A percentile compares a stretch with the other conserved stretches of the same genome.
Evolutionary conservation across 2,888 invertebrate genomes (phyloP).

Genomic region (Agonopterix arenella): DNA sequence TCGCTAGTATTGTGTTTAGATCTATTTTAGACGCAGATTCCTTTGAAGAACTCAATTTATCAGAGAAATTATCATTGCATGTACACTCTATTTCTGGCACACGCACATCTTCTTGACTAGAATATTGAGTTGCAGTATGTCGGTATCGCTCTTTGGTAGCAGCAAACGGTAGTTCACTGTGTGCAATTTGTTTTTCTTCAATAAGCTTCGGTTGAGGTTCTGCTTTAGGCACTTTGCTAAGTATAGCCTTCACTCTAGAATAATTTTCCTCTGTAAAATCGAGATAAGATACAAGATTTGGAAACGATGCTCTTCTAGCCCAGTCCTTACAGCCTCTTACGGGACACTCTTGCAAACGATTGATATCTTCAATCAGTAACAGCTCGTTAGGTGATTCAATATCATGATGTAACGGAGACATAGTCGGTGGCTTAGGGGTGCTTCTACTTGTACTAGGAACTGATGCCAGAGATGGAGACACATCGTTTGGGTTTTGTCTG

Average conservation of each 20-base stretch:
- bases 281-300: slow-evolving; percentile 38
- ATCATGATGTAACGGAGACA: slow-evolving; percentile 4
- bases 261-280: slow-evolving; percentile 59
- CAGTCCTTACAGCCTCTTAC: slow-evolving; percentile 34
- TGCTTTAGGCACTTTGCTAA: slow-evolving; percentile 21
- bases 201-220: slow-evolving; percentile 24
- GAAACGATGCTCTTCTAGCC: slow-evolving; percentile 32
- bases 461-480: slow-evolving; percentile 5
- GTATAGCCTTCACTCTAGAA: slow-evolving; percentile 38
- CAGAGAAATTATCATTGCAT: neutral
- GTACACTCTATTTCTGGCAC: neutral
- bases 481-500: slow-evolving; percentile 11
- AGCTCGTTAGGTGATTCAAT: slow-evolving; percentile 43
- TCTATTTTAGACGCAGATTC: neutral
- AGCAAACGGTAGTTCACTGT: slow-evolving; percentile 41
- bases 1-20: slow-evolving; percentile 23
- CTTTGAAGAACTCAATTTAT: slow-evolving; percentile 1
- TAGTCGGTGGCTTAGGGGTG: neutral
- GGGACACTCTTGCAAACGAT: slow-evolving; percentile 39
- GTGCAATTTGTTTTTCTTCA: slow-evolving; percentile 32
- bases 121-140: slow-evolving; percentile 52
- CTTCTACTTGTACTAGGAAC: slow-evolving; percentile 7
- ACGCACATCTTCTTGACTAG: slow-evolving; percentile 47
- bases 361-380: slow-evolving; percentile 37
- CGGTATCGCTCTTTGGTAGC: slow-evolving; percentile 40